Evolutionary conservation across 2,113 vertebrate species (phyloP), one percentile per base, ranked within the genome.

Genomic region (Lycocorax pyrrhopterus): DNA sequence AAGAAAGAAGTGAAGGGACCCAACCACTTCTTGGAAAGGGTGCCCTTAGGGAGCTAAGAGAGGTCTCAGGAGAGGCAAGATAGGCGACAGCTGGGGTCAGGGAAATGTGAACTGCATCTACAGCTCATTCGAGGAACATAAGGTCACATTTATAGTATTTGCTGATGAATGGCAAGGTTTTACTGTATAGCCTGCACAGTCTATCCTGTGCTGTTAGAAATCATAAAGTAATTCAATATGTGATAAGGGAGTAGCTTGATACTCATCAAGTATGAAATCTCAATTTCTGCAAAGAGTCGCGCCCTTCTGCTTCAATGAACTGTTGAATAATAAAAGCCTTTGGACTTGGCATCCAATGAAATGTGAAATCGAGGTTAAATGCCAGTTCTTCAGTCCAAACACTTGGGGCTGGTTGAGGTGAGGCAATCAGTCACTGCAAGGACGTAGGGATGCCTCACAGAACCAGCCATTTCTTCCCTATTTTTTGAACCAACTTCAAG

Each of bases 251-350:
- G 69, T 67, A 86, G 89, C 79, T 77, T 88, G 87, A 94, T 66
- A 63, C 43, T 80, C 60, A 79, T 27, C 79, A 58, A 53, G 51
- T 87, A 80, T 92, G 68, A 93, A 90, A 95, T 84, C 94, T 93
- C 78, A 3, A 68, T 86, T 86, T 92, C 86, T 94, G 85, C 56
- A 47, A 52, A 52, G 64, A 41, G 94, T 67, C 92, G 78, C 68
- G 12, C 88, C 94, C 87, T 90, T 72, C 79, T 94, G 68, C 75
- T 80, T 67, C 56, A 32, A 72, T 2, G 4, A 88, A 56, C 75
- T 81, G 75, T 73, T 90, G 83, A 81, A 97, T 86, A 92, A 90
- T 81, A 78, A 90, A 92, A 92, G 76, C 41, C 68, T 96, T 94
- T 88, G 88, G 79, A 95, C 85, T 90, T 92, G 80, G 60, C 92